phyloP scores from a whole-genome alignment of 2,113 vertebrate species.

The Thamnophis sirtalis region DNA sequence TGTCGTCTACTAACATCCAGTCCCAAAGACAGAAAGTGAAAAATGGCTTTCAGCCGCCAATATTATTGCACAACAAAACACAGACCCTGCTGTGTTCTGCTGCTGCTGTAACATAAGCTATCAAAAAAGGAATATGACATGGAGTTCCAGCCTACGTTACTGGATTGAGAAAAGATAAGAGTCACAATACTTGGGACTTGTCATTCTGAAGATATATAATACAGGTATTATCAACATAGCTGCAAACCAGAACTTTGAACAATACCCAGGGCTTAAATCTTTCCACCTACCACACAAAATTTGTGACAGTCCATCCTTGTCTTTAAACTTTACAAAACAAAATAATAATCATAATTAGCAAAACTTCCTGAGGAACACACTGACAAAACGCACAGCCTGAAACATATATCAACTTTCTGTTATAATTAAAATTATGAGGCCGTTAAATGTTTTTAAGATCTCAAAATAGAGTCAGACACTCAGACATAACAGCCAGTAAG shows the following conservation, averaged over 20 bases:
- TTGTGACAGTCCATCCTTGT: slow-evolving; percentile 11
- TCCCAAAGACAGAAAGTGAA: slow-evolving; percentile 16
- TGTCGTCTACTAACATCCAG: not conserved
- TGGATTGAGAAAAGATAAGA: slow-evolving; percentile 51
- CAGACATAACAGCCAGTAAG: not conserved
- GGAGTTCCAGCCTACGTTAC: slow-evolving; percentile 57
- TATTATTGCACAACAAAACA: slow-evolving; percentile 45
- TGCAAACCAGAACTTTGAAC: slow-evolving; percentile 44
- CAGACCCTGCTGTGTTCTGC: slow-evolving; percentile 45
- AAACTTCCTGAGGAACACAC: slow-evolving; percentile 2
- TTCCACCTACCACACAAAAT: not conserved
- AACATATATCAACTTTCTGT: not conserved
- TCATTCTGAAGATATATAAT: slow-evolving; percentile 53
- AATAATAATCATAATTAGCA: slow-evolving; percentile 5
- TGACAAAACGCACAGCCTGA: slow-evolving; percentile 34
- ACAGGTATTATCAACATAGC: slow-evolving; percentile 27
- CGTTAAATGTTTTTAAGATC: slow-evolving; percentile 41
- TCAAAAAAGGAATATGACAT: slow-evolving; percentile 19
- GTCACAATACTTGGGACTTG: slow-evolving; percentile 50
- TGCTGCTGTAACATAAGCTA: slow-evolving; percentile 45
- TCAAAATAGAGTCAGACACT: not conserved
- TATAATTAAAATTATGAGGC: slow-evolving; percentile 18
- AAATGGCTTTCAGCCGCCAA: not conserved
- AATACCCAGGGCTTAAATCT: slow-evolving; percentile 19
- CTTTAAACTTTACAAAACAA: not conserved